Percentiles rank a stretch among this genome's conserved stretches.
Conservation (phyloP, 1,140 invertebrate species). For the Drosophila novamexicana region DNA sequence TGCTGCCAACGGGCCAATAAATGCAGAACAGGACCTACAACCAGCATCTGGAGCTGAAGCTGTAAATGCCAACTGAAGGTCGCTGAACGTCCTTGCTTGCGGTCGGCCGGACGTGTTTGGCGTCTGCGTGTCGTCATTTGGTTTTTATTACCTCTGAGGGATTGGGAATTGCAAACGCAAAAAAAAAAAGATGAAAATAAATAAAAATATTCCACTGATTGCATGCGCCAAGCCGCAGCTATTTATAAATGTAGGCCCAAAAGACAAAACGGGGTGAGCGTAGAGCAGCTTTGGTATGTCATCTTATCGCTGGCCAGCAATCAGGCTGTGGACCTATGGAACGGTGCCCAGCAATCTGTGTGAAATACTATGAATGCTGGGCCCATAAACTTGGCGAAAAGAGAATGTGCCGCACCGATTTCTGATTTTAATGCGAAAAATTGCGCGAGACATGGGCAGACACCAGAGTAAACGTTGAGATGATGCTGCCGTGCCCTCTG, state of each 20-base stretch:
- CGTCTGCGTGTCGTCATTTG: slow-evolving; percentile 76
- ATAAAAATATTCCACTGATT: slow-evolving; percentile 71
- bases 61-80: slow-evolving; percentile 56
- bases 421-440: slow-evolving; percentile 42
- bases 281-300: slow-evolving; percentile 70
- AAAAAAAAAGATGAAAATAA: slow-evolving; percentile 2
- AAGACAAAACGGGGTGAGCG: slow-evolving; percentile 52
- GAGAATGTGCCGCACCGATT: slow-evolving; percentile 33
- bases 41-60: slow-evolving; percentile 22
- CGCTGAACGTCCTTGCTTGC: slow-evolving; percentile 80
- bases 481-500: slow-evolving; percentile 67
- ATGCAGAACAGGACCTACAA: slow-evolving; percentile 56
- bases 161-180: slow-evolving; percentile 30
- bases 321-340: slow-evolving; percentile 36
- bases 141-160: slow-evolving; percentile 62
- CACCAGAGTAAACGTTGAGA: slow-evolving; percentile 19
- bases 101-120: slow-evolving; percentile 69
- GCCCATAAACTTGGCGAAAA: slow-evolving; percentile 68
- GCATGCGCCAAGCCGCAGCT: slow-evolving; percentile 68
- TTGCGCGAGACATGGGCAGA: slow-evolving; percentile 14
- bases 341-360: slow-evolving; percentile 61
- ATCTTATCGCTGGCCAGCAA: slow-evolving; percentile 73
- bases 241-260: slow-evolving; percentile 69
- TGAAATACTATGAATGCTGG: slow-evolving; percentile 69
- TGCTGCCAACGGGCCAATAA: slow-evolving; percentile 44